Evolutionary conservation across 2,113 vertebrate genomes (phyloP).

Genomic region (Carlito syrichta): DNA sequence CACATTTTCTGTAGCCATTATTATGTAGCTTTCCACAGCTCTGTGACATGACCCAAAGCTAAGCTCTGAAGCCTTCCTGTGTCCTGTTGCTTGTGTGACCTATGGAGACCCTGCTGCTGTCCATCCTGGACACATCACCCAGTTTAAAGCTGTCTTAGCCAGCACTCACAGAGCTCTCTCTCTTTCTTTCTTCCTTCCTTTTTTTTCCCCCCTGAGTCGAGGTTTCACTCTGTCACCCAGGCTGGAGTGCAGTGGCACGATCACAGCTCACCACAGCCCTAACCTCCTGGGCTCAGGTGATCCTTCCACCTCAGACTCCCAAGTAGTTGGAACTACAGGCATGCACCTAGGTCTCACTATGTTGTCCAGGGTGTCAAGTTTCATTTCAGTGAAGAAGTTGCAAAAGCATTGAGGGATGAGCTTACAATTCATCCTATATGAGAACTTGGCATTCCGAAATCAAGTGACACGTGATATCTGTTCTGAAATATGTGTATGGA

Average conservation of each 20-base stretch:
- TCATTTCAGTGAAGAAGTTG: not conserved
- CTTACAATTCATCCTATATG: too few species aligned
- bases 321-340: not conserved
- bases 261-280: not conserved
- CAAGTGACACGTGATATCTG: not conserved
- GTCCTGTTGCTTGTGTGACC: too few species aligned
- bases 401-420: too few species aligned
- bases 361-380: too few species aligned
- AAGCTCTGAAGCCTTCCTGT: not conserved
- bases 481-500: not conserved
- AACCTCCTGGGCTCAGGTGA: not conserved
- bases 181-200: too few species aligned
- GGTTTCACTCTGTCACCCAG: not conserved
- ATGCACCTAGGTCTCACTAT: too few species aligned
- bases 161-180: not conserved
- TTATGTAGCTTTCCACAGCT: not conserved
- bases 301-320: not conserved
- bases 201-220: too few species aligned
- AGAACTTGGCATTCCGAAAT: not conserved
- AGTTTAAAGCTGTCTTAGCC: not conserved
- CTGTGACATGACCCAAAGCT: accelerated
- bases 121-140: not conserved
- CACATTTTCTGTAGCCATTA: accelerated
- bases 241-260: not conserved
- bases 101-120: not conserved